phyloP scores from a whole-genome alignment of 2,113 vertebrate genomes.

The Emydura subglobosa region DNA sequence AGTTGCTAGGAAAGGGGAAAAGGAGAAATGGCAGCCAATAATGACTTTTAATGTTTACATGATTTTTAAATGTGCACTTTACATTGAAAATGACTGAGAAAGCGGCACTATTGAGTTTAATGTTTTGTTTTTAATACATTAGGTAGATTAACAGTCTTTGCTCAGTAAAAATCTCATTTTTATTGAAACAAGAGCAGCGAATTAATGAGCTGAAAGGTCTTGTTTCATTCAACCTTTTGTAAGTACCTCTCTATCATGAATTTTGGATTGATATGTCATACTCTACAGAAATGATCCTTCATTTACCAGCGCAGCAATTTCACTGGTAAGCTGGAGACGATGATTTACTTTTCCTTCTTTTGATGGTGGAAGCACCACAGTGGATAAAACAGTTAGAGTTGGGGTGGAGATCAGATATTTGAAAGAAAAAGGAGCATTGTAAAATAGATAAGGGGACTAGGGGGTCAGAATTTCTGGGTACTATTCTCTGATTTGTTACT shows the following conservation, averaged over 20 bases:
- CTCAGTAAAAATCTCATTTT: background rate
- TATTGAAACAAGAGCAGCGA: background rate
- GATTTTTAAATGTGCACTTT: background rate
- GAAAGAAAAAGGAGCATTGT: background rate
- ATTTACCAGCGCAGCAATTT: background rate
- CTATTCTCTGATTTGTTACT: background rate
- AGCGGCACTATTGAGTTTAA: background rate
- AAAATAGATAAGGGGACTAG: background rate
- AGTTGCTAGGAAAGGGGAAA: background rate
- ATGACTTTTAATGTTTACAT: background rate
- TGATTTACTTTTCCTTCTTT: background rate
- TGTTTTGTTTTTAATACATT: background rate
- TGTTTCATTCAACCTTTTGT: background rate
- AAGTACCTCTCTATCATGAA: background rate
- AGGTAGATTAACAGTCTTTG: background rate
- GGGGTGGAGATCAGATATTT: background rate
- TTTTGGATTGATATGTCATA: background rate
- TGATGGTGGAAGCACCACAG: background rate
- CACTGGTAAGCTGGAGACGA: background rate
- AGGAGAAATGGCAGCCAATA: background rate
- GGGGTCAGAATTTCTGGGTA: background rate
- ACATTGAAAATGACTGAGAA: background rate
- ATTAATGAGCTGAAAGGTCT: background rate
- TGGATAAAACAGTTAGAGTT: background rate
- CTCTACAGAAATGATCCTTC: background rate